phyloP scores from a whole-genome alignment of 2,113 vertebrate genomes.

The Pantherophis guttatus region DNA sequence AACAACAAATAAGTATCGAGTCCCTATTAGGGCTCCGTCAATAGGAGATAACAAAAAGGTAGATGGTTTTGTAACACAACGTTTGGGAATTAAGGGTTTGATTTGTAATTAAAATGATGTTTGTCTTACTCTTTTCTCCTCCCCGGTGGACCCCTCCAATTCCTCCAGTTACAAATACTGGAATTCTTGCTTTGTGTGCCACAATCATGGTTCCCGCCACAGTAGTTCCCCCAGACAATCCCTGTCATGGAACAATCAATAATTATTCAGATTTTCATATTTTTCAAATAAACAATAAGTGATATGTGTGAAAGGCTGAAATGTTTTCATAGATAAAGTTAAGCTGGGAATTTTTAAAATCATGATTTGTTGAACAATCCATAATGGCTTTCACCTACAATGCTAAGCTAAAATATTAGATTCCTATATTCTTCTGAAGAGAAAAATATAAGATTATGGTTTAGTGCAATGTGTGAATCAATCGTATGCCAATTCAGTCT shows the following conservation, averaged over 20 bases:
- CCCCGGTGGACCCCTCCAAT: conserved; percentile 86
- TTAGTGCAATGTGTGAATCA: background rate
- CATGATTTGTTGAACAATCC: background rate
- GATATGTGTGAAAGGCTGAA: background rate
- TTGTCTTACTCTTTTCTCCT: conserved; percentile 81
- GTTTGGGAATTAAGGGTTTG: background rate
- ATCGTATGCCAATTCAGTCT: background rate
- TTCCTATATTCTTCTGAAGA: background rate
- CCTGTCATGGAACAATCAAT: conserved; percentile 63
- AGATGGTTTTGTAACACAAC: background rate
- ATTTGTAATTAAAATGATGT: background rate
- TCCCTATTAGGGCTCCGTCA: background rate
- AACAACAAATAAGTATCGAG: background rate
- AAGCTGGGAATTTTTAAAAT: background rate
- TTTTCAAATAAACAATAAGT: background rate
- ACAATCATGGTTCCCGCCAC: conserved; percentile 87
- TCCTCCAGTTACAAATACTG: conserved; percentile 86
- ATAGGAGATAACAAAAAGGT: background rate
- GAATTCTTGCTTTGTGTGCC: conserved; percentile 80
- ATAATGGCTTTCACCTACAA: background rate
- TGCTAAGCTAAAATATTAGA: background rate
- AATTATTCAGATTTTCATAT: background rate
- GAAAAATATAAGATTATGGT: background rate
- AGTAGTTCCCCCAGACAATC: conserved; percentile 83
- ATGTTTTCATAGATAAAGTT: background rate